Evolutionary conservation across 2,888 invertebrate genomes (phyloP), one percentile per base, ranked within the genome.

Genomic region (Drosophila prostipennis): DNA sequence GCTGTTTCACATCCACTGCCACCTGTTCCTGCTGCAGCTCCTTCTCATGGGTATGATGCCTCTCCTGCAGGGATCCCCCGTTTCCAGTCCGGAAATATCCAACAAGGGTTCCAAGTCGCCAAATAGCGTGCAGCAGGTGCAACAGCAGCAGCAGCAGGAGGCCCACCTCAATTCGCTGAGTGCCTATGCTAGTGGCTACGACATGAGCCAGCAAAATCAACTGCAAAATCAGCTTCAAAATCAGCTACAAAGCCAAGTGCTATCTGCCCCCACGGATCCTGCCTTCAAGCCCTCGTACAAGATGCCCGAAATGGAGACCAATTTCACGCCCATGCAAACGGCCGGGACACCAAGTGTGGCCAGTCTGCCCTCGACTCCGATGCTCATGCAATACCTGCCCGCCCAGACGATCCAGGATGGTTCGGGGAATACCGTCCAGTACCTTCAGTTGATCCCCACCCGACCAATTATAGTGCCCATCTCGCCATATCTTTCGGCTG

Each of bases 381-480:
- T 92, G 53, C 63, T 92, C 48, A 91, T 92, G 91, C 92, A 92
- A 56, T 92, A 92, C 65, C 60, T 92, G 39, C 91, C 92, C 3
- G 89, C 90, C 6, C 87, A 90, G 45, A 54, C 81, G 2, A 74
- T 87, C 5, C 73, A 87, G 19, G 87, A 89, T 52, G 89, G 87
- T 53, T 89, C 89, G 5, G 83, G 85, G 1, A 89, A 48, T 6
- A n/a, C 90, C 1, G 80, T 92, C 4, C 92, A 92, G 58, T 92
- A 92, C 64, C 73, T 92, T 7, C 92, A 92, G 57, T 65, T 92
- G 14, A 91, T 92, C 56, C 92, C 91, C 45, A 91, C 91, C 0
- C 85, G 91, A 1, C 92, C 92, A 13, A 82, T 92, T 11, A 89
- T 92, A 40, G 91, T 92, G 65, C 92, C 92, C 36, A 90, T 92